Evolutionary conservation across 2,113 vertebrate genomes (phyloP), one percentile per base, ranked within the genome.

Genomic region (Protobothrops mucrosquamatus): DNA sequence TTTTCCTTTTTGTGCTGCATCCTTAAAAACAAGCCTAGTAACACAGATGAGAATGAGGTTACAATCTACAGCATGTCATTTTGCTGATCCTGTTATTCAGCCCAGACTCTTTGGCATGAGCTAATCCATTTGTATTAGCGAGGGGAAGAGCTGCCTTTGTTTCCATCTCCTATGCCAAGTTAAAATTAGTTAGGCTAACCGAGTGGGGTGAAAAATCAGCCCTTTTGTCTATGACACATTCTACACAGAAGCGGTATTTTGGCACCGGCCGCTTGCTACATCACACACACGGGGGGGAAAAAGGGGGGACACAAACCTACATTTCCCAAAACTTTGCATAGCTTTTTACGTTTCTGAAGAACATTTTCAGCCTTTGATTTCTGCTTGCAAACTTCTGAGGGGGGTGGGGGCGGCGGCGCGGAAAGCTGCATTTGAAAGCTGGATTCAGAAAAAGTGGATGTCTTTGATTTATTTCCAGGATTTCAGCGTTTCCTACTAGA

Each of bases 401-500:
- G 4, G 46, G 46, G n/a, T n/a, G 2, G n/a, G 69, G 5, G 6
- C 2, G 0, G 69, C 0, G 0, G 34, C 0, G 15, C 0, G 7
- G 34, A 8, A 2, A 93, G 69, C 43, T 11, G 18, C 88, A 94
- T 93, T 85, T 69, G 52, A 92, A 94, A 34, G n/a, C 89, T 91
- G 54, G 94, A 94, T 93, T 96, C 94, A 95, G 95, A 96, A 95
- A 95, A 86, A 93, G 92, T 95, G 94, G 94, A 91, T 90, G 93
- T 93, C 92, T 94, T 92, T 93, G 93, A 15, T 85, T 87, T 94
- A 94, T 93, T 94, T 94, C 96, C 95, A 94, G 93, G 95, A 89
- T 91, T 95, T 92, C 93, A 94, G 51, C 96, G 94, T 96, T 95
- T 95, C 94, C 23, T 85, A 95, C 95, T 93, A 91, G 93, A 95